Evolutionary conservation across 1,140 invertebrate genomes (phyloP), one percentile per base, ranked within the genome.

Genomic region (Drosophila teissieri): DNA sequence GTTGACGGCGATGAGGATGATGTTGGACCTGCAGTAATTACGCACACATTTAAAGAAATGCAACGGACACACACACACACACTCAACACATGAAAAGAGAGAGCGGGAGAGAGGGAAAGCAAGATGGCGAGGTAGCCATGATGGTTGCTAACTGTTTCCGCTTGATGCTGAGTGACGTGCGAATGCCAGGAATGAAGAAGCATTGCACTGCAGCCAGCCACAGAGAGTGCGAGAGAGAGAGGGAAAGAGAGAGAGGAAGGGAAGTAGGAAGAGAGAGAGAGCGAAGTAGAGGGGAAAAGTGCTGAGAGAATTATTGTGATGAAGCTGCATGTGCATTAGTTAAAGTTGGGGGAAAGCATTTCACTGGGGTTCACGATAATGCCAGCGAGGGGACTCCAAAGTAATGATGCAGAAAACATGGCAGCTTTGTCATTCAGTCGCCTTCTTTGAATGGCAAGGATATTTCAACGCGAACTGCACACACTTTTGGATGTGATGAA

Each of bases 1-100:
- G 82, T 88, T 88, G 83, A 45, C 17, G 42, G 42, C 45, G 57
- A 55, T 46, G 61, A 62, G 62, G 62, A 72, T 67, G 80, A 73
- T 84, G 82, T 88, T 88, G 83, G 79, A 80, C 79, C 83, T 62
- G 77, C 84, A 89, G 81, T 84, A 89, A 88, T 89, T 80, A 83
- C 68, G 64, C 56, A 86, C 75, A 78, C 74, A 78, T 68, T 51
- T 69, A 62, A 51, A 69, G 46, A 53, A 77, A 48, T 69, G 34
- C 70, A 75, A 51, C 68, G 57, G 27, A 72, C 61, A 61, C 37
- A 54, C 44, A 63, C 34, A 63, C 46, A 65, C 19, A 24, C 22
- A 24, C 22, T 4, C 4, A 24, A 24, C 31, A 55, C 31, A 61
- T 63, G 19, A 5, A 34, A 15, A 65, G 46, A 53, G 46, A 53